Conservation (phyloP, 2,797 vertebrate genomes). For the Sciurus carolinensis region DNA sequence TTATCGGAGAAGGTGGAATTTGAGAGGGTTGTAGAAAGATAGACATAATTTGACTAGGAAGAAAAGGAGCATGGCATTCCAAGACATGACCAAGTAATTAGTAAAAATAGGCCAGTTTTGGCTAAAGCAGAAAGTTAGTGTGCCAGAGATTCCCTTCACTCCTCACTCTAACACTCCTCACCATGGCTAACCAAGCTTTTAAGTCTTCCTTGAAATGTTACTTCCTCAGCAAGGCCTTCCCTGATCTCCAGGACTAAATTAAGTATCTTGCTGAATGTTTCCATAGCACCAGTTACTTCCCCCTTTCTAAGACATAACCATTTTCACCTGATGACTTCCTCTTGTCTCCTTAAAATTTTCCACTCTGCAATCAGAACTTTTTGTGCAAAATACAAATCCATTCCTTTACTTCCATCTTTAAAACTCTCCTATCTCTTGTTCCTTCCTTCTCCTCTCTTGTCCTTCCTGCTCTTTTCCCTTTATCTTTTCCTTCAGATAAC, state of each 20-base stretch:
- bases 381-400: slow-evolving; percentile 55
- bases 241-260: slow-evolving; percentile 26
- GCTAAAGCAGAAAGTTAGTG: not conserved
- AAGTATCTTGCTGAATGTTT: slow-evolving; percentile 33
- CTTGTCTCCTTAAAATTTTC: slow-evolving; percentile 26
- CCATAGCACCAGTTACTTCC: not conserved
- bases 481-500: slow-evolving; percentile 41
- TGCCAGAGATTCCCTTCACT: not conserved
- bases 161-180: not conserved
- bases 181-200: not conserved
- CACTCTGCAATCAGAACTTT: not conserved
- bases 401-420: slow-evolving; percentile 16
- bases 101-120: slow-evolving; percentile 40
- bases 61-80: slow-evolving; percentile 17
- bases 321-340: slow-evolving; percentile 51
- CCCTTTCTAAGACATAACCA: not conserved
- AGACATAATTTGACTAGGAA: slow-evolving; percentile 38
- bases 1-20: slow-evolving; percentile 54
- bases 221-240: not conserved
- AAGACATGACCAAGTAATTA: not conserved
- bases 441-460: slow-evolving; percentile 24
- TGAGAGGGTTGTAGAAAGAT: slow-evolving; percentile 17
- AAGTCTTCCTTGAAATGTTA: slow-evolving; percentile 36
- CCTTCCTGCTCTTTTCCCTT: not conserved
- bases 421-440: not conserved